A percentile compares a stretch with the other conserved stretches of the same genome.
phyloP scores from a whole-genome alignment of 2,113 vertebrate genomes.

The Pyrgilauda ruficollis region DNA sequence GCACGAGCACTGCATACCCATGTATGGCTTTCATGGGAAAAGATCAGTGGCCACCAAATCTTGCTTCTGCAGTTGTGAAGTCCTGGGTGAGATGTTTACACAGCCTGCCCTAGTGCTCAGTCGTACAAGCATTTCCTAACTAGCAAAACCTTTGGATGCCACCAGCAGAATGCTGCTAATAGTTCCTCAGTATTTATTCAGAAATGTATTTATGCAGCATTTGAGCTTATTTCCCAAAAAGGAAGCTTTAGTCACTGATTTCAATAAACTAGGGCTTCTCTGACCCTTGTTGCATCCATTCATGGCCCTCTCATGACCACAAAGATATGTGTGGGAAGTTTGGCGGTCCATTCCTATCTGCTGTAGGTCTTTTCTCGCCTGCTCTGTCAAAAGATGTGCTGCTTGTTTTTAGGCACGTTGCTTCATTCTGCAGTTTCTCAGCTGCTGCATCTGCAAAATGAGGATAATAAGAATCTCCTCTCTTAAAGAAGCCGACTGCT shows the following conservation, averaged over 20 bases:
- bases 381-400: not conserved
- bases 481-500: not conserved
- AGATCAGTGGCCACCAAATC: not conserved
- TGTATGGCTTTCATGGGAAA: not conserved
- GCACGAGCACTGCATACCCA: accelerated
- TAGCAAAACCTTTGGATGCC: not conserved
- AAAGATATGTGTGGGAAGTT: not conserved
- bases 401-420: not conserved
- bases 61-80: not conserved
- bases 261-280: not conserved
- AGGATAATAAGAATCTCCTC: not conserved
- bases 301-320: not conserved
- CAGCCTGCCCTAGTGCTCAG: not conserved
- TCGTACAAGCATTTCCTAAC: not conserved
- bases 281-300: not conserved
- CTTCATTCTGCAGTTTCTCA: slow-evolving; percentile 12
- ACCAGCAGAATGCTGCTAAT: not conserved
- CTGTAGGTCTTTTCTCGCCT: not conserved
- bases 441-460: slow-evolving; percentile 28
- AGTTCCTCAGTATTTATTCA: not conserved
- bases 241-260: not conserved
- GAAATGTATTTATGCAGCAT: not conserved
- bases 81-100: not conserved
- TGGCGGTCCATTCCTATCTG: not conserved
- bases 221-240: not conserved